Evolutionary conservation across 1,140 invertebrate genomes (phyloP).

Genomic region (Drosophila gunungcola): DNA sequence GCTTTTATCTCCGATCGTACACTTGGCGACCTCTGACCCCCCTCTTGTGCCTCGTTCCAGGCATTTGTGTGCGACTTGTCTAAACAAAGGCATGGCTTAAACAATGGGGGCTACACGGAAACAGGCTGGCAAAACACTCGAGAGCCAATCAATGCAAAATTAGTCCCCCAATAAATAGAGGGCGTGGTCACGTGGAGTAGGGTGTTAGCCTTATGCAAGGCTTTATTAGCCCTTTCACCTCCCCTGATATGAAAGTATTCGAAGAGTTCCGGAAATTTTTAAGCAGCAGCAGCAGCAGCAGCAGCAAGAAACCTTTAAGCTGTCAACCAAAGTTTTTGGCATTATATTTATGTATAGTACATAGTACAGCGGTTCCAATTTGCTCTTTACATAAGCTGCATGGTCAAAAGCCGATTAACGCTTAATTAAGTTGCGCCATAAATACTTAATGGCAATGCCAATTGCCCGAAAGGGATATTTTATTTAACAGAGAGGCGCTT

Average conservation of each 20-base stretch:
- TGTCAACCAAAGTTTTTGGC: background rate
- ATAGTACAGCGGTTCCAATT: background rate
- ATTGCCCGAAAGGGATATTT: background rate
- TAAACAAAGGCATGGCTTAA: slow-evolving; percentile 30
- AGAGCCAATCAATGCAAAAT: slow-evolving; percentile 70
- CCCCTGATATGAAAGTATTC: too few species aligned
- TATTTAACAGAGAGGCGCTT: too few species aligned
- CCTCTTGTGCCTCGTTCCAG: background rate
- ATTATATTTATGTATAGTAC: background rate
- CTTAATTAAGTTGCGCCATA: slow-evolving; percentile 20
- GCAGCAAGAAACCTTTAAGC: background rate
- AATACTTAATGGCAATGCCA: background rate
- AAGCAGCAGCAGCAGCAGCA: background rate
- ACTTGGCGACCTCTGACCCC: slow-evolving; percentile 16
- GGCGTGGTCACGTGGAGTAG: background rate
- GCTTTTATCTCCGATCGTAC: slow-evolving; percentile 33
- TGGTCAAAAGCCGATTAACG: slow-evolving; percentile 26
- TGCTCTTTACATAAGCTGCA: background rate
- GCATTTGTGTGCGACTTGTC: background rate
- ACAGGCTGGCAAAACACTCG: slow-evolving; percentile 39
- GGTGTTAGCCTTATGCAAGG: slow-evolving; percentile 20
- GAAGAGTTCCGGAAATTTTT: background rate
- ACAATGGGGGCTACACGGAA: slow-evolving; percentile 38
- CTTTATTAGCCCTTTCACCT: slow-evolving; percentile 21
- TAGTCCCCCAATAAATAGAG: slow-evolving; percentile 20